Base-by-base conservation (phyloP, 2,888 invertebrate species). In the Encarsia formosa region DNA sequence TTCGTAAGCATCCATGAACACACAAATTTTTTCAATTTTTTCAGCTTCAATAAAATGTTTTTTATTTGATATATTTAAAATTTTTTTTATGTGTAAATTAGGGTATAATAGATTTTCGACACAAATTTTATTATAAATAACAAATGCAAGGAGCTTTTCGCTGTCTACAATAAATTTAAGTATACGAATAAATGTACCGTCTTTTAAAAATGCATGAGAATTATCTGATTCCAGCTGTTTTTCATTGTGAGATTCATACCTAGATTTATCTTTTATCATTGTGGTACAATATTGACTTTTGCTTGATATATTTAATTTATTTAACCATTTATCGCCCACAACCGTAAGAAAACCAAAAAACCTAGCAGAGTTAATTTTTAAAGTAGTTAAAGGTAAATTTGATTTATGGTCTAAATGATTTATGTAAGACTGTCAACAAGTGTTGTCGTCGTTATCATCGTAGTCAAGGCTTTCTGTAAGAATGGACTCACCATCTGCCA, bases 181-280 rank as follows among this genome's bases (percentile, higher is more conserved):
- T 37, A 47, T 31, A 32, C 32, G 2, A 18, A 47, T 16, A 31
- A 31, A 47, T 16, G 11, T 39, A 23, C 16, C 18, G 23, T 47
- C 18, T 4, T 9, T 19, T 31, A 40, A 39, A 9, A n/a, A 39
- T 16, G 47, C 39, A 32, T 31, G 40, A 18, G 31, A 39, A 39
- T 47, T 39, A 32, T 47, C 34, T 32, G 34, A 35, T 35, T 40
- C 11, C 2, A 32, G n/a, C 18, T 13, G 9, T 32, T 22, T 18
- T 39, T 18, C 23, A 23, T 39, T 23, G 13, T 34, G 18, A 40
- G 32, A 34, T 40, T 31, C 16, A 24, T 22, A 40, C n/a, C n/a
- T 16, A 40, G 11, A 23, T 23, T 46, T 3, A 35, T 29, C 38
- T 29, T 29, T 38, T 9, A 46, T 16, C 5, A 16, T 11, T 19